A percentile compares a stretch with the other conserved stretches of the same genome.
Evolutionary conservation across 2,113 vertebrate genomes (phyloP).

Genomic region (Rhizomys pruinosus): DNA sequence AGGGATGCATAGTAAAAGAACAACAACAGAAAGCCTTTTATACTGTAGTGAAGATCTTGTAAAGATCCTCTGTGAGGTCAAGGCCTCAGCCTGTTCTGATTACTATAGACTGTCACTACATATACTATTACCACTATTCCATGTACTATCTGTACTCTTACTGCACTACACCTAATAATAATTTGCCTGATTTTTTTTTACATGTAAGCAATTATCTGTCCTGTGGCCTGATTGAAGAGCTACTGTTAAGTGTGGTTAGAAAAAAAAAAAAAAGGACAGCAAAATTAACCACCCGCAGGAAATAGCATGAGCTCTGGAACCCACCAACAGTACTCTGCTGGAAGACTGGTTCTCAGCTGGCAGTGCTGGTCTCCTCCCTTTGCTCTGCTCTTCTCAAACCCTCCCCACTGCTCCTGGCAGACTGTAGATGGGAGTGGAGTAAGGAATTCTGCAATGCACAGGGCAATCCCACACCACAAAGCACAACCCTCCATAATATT

Average conservation of each 20-base stretch:
- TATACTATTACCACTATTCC: no score
- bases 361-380: neutral
- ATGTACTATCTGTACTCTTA: neutral
- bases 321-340: neutral
- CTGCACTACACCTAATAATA: neutral
- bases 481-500: neutral
- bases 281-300: neutral
- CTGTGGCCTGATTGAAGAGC: neutral
- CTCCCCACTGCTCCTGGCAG: neutral
- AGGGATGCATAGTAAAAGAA: no score
- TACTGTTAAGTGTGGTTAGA: neutral
- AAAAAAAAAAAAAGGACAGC: neutral
- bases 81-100: neutral
- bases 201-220: slow-evolving; percentile 33
- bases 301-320: neutral
- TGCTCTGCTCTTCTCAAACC: neutral
- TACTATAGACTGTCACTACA: neutral
- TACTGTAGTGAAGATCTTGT: neutral
- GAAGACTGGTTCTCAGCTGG: neutral
- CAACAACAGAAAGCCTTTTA: no score
- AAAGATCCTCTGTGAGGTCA: neutral
- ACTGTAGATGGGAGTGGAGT: no score
- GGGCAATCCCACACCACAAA: neutral
- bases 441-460: neutral
- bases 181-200: neutral